Percentiles rank a stretch among this genome's conserved stretches.
These are phyloP conservation scores for Drosophila subsilvestris DNA, from an alignment of 2,888 invertebrate genomes.

Conservation along the genomic window DNA sequence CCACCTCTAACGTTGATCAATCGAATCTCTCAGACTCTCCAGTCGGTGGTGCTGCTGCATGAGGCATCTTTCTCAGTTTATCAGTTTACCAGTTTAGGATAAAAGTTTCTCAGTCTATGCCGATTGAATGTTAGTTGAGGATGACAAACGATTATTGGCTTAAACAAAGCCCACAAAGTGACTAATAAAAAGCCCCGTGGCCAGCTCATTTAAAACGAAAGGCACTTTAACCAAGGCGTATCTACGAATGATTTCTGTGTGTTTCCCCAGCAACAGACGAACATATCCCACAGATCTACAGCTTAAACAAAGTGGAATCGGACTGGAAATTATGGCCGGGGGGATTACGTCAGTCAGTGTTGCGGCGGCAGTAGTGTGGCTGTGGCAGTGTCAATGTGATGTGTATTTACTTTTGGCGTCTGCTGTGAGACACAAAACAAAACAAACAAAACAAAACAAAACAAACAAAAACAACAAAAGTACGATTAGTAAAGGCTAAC, in stretches of 20 bases:
- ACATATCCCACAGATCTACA: background rate
- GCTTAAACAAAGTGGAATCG: conserved; percentile 9
- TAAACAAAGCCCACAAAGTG: background rate
- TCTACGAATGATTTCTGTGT: background rate
- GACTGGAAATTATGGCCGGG: conserved; percentile 1
- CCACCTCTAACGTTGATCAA: too few relatives aligned
- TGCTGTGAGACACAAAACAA: conserved; percentile 4
- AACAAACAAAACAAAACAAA: too few relatives aligned
- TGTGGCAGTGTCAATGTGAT: conserved; percentile 31
- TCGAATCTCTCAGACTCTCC: too few relatives aligned
- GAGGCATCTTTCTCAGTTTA: background rate
- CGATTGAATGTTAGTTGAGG: background rate
- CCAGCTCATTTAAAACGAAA: background rate
- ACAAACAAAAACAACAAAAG: background rate
- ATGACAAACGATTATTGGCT: background rate
- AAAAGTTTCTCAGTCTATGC: background rate
- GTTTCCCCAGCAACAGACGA: conserved; percentile 16
- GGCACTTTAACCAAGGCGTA: background rate
- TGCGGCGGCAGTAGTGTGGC: too few relatives aligned
- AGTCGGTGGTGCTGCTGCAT: too few relatives aligned
- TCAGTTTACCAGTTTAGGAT: background rate
- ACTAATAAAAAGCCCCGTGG: background rate
- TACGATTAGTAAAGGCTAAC: background rate
- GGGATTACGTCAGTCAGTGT: conserved; percentile 27
- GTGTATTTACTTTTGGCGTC: conserved; percentile 32